Evolutionary conservation across 2,888 invertebrate genomes (phyloP).

Genomic region (Cylloceria caligata): DNA sequence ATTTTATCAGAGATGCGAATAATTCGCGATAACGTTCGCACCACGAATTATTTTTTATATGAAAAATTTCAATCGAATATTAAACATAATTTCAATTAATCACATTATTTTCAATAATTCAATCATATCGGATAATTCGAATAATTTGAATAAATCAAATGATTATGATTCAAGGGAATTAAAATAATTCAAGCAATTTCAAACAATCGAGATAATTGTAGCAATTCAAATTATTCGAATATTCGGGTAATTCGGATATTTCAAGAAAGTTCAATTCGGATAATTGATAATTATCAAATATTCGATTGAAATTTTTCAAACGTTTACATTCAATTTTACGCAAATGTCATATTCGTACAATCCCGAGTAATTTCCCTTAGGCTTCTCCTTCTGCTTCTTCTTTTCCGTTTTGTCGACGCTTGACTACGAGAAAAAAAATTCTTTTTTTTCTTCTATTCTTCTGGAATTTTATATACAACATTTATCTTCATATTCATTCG

Average conservation of each 20-base stretch:
- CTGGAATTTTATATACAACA: constrained; percentile 29
- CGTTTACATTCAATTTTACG: not conserved
- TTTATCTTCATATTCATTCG: constrained; percentile 2
- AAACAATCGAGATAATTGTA: not conserved
- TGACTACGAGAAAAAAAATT: constrained; percentile 14
- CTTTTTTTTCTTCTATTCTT: not conserved
- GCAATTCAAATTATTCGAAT: not conserved
- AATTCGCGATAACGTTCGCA: not conserved
- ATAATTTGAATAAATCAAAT: not conserved
- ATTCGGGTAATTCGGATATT: not conserved
- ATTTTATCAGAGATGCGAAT: not conserved
- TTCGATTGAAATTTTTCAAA: constrained; percentile 15
- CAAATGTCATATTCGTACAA: constrained; percentile 4
- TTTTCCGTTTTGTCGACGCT: not conserved
- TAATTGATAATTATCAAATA: not conserved
- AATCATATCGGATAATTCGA: not conserved
- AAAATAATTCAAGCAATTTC: not conserved
- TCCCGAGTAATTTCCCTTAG: constrained; percentile 32
- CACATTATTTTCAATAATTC: not conserved
- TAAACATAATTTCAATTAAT: too few relatives aligned
- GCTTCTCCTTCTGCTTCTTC: constrained; percentile 20
- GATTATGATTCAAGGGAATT: too few relatives aligned
- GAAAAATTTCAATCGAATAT: not conserved
- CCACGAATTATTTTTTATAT: not conserved
- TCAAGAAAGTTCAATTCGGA: not conserved